Conservation (phyloP, 2,888 invertebrate species). For the Abrostola triplasia region DNA sequence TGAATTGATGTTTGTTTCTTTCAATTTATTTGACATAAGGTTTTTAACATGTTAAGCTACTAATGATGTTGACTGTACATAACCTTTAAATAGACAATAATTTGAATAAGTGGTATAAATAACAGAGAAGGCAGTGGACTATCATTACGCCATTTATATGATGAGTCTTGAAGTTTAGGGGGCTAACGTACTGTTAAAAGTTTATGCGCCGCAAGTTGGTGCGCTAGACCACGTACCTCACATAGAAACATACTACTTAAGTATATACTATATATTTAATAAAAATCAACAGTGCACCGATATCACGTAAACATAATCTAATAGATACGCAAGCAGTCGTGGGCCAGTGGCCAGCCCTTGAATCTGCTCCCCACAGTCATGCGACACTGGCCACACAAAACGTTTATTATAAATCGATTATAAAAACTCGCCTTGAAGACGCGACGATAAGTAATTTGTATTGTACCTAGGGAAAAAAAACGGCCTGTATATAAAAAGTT, state of each 20-base stretch:
- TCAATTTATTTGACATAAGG: no score
- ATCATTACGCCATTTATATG: no score
- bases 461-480: not conserved
- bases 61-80: no score
- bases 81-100: no score
- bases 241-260: no score
- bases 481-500: not conserved
- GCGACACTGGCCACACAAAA: slow-evolving; percentile 26
- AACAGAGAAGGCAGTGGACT: no score
- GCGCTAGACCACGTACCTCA: no score
- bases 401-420: slow-evolving; percentile 14
- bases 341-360: slow-evolving; percentile 31
- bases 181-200: not conserved
- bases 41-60: no score
- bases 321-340: slow-evolving; percentile 21
- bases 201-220: no score
- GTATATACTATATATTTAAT: no score
- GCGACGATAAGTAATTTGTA: not conserved
- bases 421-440: slow-evolving; percentile 32
- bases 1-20: no score
- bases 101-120: no score
- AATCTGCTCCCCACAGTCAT: slow-evolving; percentile 20
- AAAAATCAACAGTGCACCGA: not conserved
- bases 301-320: slow-evolving; percentile 18
- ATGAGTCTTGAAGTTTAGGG: not conserved